Percentiles rank a stretch among this genome's conserved stretches.
Conservation (phyloP, 2,888 invertebrate species). For the Rhodophaea formosa region DNA sequence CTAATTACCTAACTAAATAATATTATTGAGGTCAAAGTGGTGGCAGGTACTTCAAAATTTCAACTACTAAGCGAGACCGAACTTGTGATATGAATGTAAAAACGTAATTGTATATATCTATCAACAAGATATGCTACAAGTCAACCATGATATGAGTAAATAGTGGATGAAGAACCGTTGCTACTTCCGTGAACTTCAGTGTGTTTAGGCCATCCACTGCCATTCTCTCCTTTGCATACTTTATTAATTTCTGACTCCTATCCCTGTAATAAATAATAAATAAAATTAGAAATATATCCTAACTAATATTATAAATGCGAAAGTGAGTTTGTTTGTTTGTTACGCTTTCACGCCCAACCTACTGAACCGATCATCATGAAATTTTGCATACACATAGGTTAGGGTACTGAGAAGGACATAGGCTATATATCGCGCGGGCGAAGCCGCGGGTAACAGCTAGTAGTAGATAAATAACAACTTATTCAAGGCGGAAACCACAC, state of each 20-base stretch:
- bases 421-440: too few relatives aligned
- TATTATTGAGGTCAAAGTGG: constrained; percentile 20
- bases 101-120: constrained; percentile 15
- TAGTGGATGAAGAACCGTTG: constrained; percentile 79
- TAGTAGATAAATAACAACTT: too few relatives aligned
- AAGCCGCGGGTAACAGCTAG: too few relatives aligned
- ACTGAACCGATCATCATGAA: too few relatives aligned
- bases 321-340: too few relatives aligned
- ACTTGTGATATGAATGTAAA: constrained; percentile 38
- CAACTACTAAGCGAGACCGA: constrained; percentile 32
- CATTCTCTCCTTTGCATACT: constrained; percentile 47
- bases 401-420: too few relatives aligned
- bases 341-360: too few relatives aligned
- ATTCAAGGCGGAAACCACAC: too few relatives aligned
- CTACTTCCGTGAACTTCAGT: constrained; percentile 78
- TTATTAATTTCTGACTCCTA: constrained; percentile 53
- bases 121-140: constrained; percentile 54
- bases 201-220: constrained; percentile 83
- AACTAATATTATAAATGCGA: too few relatives aligned
- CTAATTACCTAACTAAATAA: not conserved
- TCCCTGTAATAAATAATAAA: constrained; percentile 51
- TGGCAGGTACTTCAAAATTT: constrained; percentile 21
- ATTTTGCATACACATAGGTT: too few relatives aligned
- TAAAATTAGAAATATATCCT: too few relatives aligned
- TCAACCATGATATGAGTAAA: constrained; percentile 84